Percentiles rank a stretch among this genome's conserved stretches.
Evolutionary conservation across 2,888 invertebrate species (phyloP).

Genomic region (Apamea crenata): DNA sequence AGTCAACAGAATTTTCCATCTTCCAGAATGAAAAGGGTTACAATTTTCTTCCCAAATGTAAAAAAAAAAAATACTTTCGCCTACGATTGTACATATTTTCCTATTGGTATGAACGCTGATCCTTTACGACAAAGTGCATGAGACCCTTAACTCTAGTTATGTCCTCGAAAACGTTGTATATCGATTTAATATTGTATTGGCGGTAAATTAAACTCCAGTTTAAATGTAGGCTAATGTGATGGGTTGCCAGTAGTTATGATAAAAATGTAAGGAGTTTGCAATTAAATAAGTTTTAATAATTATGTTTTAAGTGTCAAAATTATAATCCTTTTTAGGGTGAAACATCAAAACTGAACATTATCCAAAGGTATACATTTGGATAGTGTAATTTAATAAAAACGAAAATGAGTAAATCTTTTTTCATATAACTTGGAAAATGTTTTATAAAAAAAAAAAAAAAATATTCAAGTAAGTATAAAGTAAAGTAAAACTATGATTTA

Average conservation of each 20-base stretch:
- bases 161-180: conserved; percentile 3
- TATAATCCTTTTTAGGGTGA: background rate
- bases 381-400: background rate
- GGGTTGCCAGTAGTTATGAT: background rate
- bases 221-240: conserved; percentile 11
- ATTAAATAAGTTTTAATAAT: background rate
- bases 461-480: too few species aligned
- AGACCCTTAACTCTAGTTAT: background rate
- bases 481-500: too few species aligned
- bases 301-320: background rate
- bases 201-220: conserved; percentile 16
- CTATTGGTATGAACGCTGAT: background rate
- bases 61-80: background rate
- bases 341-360: too few species aligned
- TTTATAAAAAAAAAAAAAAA: too few species aligned
- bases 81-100: background rate
- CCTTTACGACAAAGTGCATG: background rate
- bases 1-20: background rate
- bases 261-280: background rate
- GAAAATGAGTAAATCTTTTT: background rate
- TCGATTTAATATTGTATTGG: background rate
- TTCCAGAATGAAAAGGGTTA: background rate
- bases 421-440: background rate
- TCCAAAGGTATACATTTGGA: background rate
- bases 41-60: background rate